Percentiles rank a stretch among this genome's conserved stretches.
phyloP scores from a whole-genome alignment of 2,888 invertebrate species.

The Lasioglossum vierecki region DNA sequence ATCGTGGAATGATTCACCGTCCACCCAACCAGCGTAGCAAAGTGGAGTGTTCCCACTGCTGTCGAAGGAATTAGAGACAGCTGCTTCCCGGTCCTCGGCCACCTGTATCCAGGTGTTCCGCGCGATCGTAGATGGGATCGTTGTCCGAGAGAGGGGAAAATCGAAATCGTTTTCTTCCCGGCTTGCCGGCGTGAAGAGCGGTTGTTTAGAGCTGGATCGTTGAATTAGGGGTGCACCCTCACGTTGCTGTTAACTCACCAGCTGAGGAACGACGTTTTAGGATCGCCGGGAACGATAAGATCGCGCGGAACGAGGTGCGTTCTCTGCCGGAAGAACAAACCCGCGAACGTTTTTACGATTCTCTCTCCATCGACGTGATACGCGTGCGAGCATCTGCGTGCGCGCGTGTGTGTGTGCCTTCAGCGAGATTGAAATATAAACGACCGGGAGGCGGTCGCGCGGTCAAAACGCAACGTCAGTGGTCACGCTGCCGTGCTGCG shows the following conservation, averaged over 20 bases:
- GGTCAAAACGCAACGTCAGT: constrained; percentile 45
- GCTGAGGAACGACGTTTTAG: neutral
- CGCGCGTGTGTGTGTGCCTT: neutral
- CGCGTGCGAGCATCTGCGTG: neutral
- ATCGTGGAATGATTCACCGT: neutral
- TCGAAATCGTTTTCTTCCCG: constrained; percentile 28
- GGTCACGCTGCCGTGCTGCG: constrained; percentile 33
- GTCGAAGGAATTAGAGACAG: constrained; percentile 70
- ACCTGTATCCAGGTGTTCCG: constrained; percentile 80
- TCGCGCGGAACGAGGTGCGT: neutral
- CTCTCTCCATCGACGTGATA: neutral
- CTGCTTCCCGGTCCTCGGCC: constrained; percentile 74
- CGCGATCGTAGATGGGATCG: constrained; percentile 49
- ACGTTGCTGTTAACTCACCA: neutral
- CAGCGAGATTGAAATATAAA: constrained; percentile 43
- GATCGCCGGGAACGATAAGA: constrained; percentile 1
- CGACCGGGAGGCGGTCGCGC: constrained; percentile 13
- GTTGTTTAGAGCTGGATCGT: neutral
- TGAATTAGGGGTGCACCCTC: constrained; percentile 6
- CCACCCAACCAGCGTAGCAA: neutral
- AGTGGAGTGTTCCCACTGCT: neutral
- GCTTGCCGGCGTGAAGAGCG: neutral
- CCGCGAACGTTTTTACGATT: constrained; percentile 13
- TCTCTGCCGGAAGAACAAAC: neutral
- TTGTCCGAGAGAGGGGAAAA: constrained; percentile 23